Percentiles rank a stretch among this genome's conserved stretches.
These are phyloP conservation scores for Zosterops borbonicus DNA, from an alignment of 2,113 vertebrate genomes.

Conservation along the genomic window DNA sequence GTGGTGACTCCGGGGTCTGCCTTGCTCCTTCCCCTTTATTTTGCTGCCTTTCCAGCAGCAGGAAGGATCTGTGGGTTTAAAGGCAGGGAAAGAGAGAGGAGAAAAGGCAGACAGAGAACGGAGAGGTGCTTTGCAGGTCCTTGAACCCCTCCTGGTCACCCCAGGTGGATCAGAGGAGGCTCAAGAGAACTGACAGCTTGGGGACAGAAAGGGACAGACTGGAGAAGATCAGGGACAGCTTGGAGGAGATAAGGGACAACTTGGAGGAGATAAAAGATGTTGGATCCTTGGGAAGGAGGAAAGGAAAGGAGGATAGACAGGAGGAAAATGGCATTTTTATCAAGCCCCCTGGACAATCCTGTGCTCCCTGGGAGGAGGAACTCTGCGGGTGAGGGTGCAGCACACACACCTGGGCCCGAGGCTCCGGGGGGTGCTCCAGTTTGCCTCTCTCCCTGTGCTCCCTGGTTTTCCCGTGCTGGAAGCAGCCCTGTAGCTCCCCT, in stretches of 20 bases:
- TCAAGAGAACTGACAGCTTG: not conserved
- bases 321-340: not conserved
- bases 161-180: not conserved
- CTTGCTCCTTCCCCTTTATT: not conserved
- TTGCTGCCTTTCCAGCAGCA: not conserved
- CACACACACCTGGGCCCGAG: not conserved
- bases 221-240: not conserved
- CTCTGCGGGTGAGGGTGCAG: not conserved
- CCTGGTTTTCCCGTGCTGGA: slow-evolving; percentile 9
- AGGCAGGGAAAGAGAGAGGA: not conserved
- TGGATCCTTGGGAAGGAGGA: not conserved
- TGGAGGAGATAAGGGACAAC: not conserved
- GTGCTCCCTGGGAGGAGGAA: not conserved
- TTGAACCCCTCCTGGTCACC: not conserved
- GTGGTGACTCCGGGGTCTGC: not conserved
- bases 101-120: not conserved
- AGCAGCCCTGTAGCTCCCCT: slow-evolving; percentile 34
- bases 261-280: not conserved
- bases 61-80: not conserved
- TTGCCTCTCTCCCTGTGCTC: not conserved
- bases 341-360: not conserved
- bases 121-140: not conserved
- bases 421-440: not conserved
- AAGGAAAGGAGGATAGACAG: not conserved
- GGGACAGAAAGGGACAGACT: not conserved